phyloP scores from a whole-genome alignment of 2,113 vertebrate genomes.

The Tragelaphus imberbis region DNA sequence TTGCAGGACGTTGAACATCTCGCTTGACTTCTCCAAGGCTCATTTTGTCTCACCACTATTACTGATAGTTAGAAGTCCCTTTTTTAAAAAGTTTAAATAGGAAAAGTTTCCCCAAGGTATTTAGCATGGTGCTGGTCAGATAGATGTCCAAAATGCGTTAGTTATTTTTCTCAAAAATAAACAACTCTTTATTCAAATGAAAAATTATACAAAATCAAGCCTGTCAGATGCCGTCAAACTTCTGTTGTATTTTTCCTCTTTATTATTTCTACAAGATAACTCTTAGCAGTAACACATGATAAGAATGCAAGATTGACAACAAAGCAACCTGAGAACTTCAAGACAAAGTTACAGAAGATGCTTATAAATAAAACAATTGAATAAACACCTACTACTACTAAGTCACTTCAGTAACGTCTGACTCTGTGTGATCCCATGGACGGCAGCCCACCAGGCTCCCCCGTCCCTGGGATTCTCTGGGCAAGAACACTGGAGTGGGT shows the following conservation, averaged over 20 bases:
- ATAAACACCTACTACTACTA: not conserved
- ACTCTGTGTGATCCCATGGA: no score
- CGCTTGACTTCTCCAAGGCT: not conserved
- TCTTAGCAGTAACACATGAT: not conserved
- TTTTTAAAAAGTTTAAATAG: not conserved
- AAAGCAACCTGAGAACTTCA: not conserved
- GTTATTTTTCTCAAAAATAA: not conserved
- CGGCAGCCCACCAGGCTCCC: no score
- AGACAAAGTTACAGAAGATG: not conserved
- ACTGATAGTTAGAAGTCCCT: not conserved
- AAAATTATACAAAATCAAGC: not conserved
- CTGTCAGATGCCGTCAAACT: not conserved
- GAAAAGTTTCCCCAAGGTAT: not conserved
- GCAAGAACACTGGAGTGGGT: no score
- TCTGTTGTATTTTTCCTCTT: not conserved
- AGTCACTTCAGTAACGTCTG: no score
- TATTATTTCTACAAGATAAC: not conserved
- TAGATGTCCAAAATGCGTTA: not conserved
- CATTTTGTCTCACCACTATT: not conserved
- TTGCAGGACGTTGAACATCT: not conserved
- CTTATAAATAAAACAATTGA: not conserved
- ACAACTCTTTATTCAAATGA: not conserved
- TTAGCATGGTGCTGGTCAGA: not conserved
- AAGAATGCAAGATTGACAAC: not conserved
- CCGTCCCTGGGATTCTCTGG: no score